Percentiles rank a stretch among this genome's conserved stretches.
These are phyloP conservation scores for Cherax quadricarinatus DNA, from an alignment of 1,140 invertebrate genomes.

Conservation along the genomic window DNA sequence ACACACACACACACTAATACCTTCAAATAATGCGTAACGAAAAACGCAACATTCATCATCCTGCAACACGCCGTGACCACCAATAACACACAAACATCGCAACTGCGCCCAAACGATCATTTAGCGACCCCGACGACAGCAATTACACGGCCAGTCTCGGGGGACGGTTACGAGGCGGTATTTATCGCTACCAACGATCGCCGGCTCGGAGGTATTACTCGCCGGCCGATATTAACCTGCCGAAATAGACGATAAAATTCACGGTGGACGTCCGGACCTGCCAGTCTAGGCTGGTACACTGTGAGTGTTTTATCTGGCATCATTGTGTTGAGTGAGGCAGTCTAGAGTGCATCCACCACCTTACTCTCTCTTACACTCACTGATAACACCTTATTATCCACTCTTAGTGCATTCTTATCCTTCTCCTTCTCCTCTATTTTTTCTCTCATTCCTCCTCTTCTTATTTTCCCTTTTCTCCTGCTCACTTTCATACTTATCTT, in stretches of 20 bases:
- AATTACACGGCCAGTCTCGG: conserved; percentile 21
- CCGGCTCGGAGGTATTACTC: neutral
- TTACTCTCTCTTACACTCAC: no score
- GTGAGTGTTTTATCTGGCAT: conserved; percentile 44
- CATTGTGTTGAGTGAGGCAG: conserved; percentile 49
- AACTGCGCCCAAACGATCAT: neutral
- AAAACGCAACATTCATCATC: no score
- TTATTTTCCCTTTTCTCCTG: no score
- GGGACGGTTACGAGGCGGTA: neutral
- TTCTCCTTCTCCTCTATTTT: no score
- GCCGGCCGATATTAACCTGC: conserved; percentile 23
- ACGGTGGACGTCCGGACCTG: conserved; percentile 28
- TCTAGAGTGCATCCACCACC: neutral
- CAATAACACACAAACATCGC: neutral
- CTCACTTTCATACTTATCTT: no score
- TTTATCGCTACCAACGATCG: neutral
- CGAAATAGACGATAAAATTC: conserved; percentile 41
- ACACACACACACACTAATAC: neutral
- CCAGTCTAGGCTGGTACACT: conserved; percentile 45
- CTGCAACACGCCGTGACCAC: neutral
- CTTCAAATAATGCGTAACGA: no score
- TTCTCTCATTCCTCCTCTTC: no score
- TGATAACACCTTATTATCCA: no score
- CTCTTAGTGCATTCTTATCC: no score
- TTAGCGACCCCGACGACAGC: conserved; percentile 23